Base-by-base conservation (phyloP, 2,113 vertebrate species). In the Engystomops pustulosus region DNA sequence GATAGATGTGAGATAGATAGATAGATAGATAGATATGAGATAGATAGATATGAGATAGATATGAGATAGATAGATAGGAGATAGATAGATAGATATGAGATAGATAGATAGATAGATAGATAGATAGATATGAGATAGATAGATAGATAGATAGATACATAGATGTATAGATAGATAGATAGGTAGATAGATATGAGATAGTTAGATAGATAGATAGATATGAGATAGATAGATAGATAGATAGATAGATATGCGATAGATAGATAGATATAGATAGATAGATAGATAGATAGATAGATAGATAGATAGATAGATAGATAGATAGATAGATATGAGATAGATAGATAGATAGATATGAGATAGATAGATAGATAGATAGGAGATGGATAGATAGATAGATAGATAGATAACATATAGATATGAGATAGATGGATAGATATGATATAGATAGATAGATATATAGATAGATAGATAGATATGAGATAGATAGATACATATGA, bases 221-320 rank as follows among this genome's bases (percentile, higher is more conserved):
- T n/a, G n/a, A n/a, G n/a, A n/a, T n/a, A n/a, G n/a, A n/a, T n/a
- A 51, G 47, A 51, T 51, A 51, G 47, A 51, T 51, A 51, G 47
- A 51, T 51, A 51, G 47, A 51, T 51, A 53, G 51, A n/a, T n/a
- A n/a, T n/a, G n/a, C n/a, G n/a, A 53, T 53, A 53, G 51, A 53
- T 53, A 41, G 38, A 41, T 4, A 41, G 4, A 41, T 4, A 41
- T 41, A 41, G 44, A 45, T 45, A 45, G 44, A 45, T 45, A 45
- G 44, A 45, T 12, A 41, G 38, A 41, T 41, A 53, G 49, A 53
- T 4, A 20, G 17, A 47, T 20, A 53, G 49, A 53, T 51, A 51
- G 49, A 17, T 51, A 51, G 15, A 11, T 41, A 53, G 51, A 53
- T 53, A 20, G 51, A 53, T 53, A 53, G 18, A 53, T 47, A 47